A percentile compares a stretch with the other conserved stretches of the same genome.
These are phyloP conservation scores for Amphipyra tragopoginis DNA, from an alignment of 2,888 invertebrate genomes.

Conservation along the genomic window DNA sequence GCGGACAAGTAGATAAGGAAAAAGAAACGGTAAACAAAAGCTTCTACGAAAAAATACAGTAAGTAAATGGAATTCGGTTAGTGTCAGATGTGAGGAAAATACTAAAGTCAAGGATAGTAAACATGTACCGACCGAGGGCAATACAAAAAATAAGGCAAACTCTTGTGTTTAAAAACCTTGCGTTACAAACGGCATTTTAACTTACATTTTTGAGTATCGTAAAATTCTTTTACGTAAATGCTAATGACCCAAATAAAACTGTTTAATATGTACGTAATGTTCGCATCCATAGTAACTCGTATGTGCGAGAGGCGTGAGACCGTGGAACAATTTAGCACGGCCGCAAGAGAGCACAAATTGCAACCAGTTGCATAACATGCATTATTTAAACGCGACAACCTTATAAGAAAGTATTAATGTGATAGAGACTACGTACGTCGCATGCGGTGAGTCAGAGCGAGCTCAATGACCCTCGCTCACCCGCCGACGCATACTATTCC, in stretches of 20 bases:
- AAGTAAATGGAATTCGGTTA: slow-evolving; percentile 45
- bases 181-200: slow-evolving; percentile 29
- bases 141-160: slow-evolving; percentile 28
- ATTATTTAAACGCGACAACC: slow-evolving; percentile 88
- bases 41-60: slow-evolving; percentile 56
- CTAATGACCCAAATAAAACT: slow-evolving; percentile 51
- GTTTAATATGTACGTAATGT: slow-evolving; percentile 45
- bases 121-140: slow-evolving; percentile 18
- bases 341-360: slow-evolving; percentile 81
- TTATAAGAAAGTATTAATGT: slow-evolving; percentile 89
- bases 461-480: slow-evolving; percentile 83
- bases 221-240: slow-evolving; percentile 36
- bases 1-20: slow-evolving; percentile 6
- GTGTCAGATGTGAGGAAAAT: slow-evolving; percentile 45
- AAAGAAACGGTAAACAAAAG: slow-evolving; percentile 40
- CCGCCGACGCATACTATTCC: slow-evolving; percentile 83
- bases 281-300: slow-evolving; percentile 47
- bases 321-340: slow-evolving; percentile 67
- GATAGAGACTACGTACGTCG: slow-evolving; percentile 84
- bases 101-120: slow-evolving; percentile 41
- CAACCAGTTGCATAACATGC: slow-evolving; percentile 88
- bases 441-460: slow-evolving; percentile 82
- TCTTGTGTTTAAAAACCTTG: slow-evolving; percentile 22
- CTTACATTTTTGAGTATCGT: slow-evolving; percentile 24
- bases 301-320: slow-evolving; percentile 59